Evolutionary conservation across 2,888 invertebrate species (phyloP), one percentile per base, ranked within the genome.

Genomic region (Drosophila paramelanica): DNA sequence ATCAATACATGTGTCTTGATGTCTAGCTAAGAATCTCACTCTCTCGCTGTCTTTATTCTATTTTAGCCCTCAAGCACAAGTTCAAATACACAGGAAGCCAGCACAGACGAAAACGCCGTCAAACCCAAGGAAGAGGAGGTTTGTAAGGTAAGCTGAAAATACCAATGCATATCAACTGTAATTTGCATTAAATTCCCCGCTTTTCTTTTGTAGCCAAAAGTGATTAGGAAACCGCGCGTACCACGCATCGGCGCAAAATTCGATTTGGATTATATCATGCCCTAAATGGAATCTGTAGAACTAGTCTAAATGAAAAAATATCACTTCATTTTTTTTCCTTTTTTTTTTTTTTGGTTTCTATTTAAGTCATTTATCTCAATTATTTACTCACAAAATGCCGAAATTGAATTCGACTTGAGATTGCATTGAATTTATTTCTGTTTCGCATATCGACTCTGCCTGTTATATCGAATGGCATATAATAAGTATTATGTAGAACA

Each of bases 171-270:
- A 14, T 10, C 5, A 2, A n/a, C 8, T n/a, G 25, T n/a, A 45
- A 45, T 13, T 31, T 5, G 8, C 4, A 0, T 11, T 10, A 6
- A 41, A 2, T 14, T 1, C 20, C 5, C 10, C 10, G 13, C 14
- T 62, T 23, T 10, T 20, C n/a, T 31, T 7, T 31, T 23, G 2
- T 20, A 72, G 75, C 68, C 59, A 25, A 64, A 60, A 50, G 36
- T 67, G 3, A 49, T 47, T 11, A 67, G 79, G 8, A 89, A 79
- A 17, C 81, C 73, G 46, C 88, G 89, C 2, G 53, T 79, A 17
- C 90, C 90, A 1, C 89, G 89, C 31, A 90, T 90, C 39, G 89
- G 86, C 5, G 90, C 90, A 49, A 89, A 81, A 70, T 90, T 90
- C 52, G 90, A 90, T 66, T 67, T 81, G 57, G 88, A 89, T 3